These are phyloP conservation scores for Cordylochernes scorpioides DNA, from an alignment of 2,888 invertebrate species.

Conservation along the genomic window DNA sequence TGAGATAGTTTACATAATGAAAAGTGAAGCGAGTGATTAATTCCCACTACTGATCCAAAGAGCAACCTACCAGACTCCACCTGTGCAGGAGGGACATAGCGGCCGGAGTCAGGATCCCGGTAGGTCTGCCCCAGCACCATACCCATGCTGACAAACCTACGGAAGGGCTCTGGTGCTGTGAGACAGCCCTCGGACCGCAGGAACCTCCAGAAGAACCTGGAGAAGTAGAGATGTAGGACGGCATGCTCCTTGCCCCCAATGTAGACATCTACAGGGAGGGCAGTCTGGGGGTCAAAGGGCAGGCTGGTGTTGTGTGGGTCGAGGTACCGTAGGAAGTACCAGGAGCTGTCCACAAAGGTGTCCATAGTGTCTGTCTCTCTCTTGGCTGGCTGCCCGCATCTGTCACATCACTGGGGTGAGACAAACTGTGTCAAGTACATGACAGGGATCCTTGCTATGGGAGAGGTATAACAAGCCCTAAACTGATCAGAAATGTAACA, in stretches of 20 bases:
- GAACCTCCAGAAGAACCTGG: slow-evolving; percentile 78
- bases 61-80: too few relatives aligned
- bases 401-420: too few relatives aligned
- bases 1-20: too few relatives aligned
- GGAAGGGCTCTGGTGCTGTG: slow-evolving; percentile 52
- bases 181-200: slow-evolving; percentile 48
- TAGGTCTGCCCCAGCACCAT: slow-evolving; percentile 70
- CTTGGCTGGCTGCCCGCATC: slow-evolving; percentile 31
- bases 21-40: too few relatives aligned
- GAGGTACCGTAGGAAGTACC: slow-evolving; percentile 81
- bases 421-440: too few relatives aligned
- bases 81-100: slow-evolving; percentile 44
- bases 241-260: slow-evolving; percentile 94
- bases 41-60: too few relatives aligned
- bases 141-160: slow-evolving; percentile 70
- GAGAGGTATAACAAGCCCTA: too few relatives aligned
- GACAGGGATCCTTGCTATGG: too few relatives aligned
- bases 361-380: slow-evolving; percentile 96
- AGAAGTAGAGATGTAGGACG: slow-evolving; percentile 80
- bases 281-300: slow-evolving; percentile 39
- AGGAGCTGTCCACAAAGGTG: slow-evolving; percentile 98
- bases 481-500: too few relatives aligned
- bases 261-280: slow-evolving; percentile 75
- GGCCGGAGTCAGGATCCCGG: slow-evolving; percentile 41
- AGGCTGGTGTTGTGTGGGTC: slow-evolving; percentile 42